Evolutionary conservation across 2,888 invertebrate species (phyloP).

Genomic region (Tryphoninae sp.): DNA sequence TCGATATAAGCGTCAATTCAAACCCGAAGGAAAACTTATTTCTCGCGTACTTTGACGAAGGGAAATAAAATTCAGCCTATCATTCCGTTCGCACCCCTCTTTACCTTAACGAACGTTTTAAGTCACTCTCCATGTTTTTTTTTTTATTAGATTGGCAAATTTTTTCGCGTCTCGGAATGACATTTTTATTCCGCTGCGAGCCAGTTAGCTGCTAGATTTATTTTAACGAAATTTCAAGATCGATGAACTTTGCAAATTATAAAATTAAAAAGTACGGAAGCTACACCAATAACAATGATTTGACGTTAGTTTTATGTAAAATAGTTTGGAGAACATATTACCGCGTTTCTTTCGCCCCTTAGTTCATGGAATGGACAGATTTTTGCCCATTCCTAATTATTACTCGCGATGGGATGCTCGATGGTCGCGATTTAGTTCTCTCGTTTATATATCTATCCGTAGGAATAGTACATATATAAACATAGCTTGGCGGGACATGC

Average conservation of each 20-base stretch:
- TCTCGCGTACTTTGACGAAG: not conserved
- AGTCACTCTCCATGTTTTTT: not conserved
- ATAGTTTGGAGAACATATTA: too few species aligned
- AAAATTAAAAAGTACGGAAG: too few species aligned
- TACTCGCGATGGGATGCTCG: slow-evolving; percentile 67
- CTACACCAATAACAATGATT: too few species aligned
- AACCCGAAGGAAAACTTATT: not conserved
- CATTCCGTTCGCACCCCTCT: not conserved
- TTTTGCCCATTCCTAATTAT: slow-evolving; percentile 69
- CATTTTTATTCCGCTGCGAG: too few species aligned
- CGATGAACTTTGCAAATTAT: too few species aligned
- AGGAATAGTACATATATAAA: slow-evolving; percentile 7
- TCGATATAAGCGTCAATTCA: slow-evolving; percentile 2
- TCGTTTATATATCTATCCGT: not conserved
- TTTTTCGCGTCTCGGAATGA: too few species aligned
- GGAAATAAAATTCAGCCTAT: not conserved
- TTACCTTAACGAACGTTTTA: too few species aligned
- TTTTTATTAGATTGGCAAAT: not conserved
- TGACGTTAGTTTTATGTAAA: too few species aligned
- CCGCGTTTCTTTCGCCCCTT: not conserved
- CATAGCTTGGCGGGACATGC: slow-evolving; percentile 47
- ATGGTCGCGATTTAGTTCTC: slow-evolving; percentile 51
- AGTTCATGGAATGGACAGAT: slow-evolving; percentile 53
- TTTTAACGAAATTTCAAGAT: too few species aligned
- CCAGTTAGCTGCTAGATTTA: too few species aligned